These are phyloP conservation scores for Electrona antarctica DNA, from an alignment of 2,113 vertebrate genomes.

Conservation along the genomic window DNA sequence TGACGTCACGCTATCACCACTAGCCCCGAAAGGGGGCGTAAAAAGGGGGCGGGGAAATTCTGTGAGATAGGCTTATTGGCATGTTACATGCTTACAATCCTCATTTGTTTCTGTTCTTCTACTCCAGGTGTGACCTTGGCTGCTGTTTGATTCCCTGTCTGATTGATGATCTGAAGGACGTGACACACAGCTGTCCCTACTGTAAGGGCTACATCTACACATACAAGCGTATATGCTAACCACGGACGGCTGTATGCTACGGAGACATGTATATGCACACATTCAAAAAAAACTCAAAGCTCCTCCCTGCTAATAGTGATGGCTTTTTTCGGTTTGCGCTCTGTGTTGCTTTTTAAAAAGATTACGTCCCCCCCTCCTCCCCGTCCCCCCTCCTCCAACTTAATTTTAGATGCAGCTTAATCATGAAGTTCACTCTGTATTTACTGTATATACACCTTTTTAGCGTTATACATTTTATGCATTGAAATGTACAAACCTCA, in stretches of 20 bases:
- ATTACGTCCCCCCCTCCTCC: slow-evolving; percentile 1
- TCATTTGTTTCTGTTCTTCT: slow-evolving; percentile 8
- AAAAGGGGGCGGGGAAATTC: too few relatives aligned
- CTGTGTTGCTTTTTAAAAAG: slow-evolving; percentile 52
- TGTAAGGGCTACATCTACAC: slow-evolving; percentile 99
- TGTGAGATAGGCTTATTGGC: too few relatives aligned
- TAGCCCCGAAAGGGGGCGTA: too few relatives aligned
- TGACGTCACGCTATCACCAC: too few relatives aligned
- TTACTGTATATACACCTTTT: slow-evolving; percentile 58
- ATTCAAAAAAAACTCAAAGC: slow-evolving; percentile 39
- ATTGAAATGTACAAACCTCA: slow-evolving; percentile 49
- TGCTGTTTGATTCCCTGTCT: slow-evolving; percentile 98
- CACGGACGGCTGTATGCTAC: slow-evolving; percentile 52
- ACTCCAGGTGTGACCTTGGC: slow-evolving; percentile 91
- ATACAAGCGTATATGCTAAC: slow-evolving; percentile 97
- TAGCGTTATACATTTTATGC: slow-evolving; percentile 35
- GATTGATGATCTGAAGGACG: slow-evolving; percentile 98
- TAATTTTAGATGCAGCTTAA: slow-evolving; percentile 55
- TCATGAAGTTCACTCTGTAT: slow-evolving; percentile 50
- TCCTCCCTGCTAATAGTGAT: slow-evolving; percentile 58
- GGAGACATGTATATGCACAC: slow-evolving; percentile 57
- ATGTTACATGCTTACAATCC: background rate
- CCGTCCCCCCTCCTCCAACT: slow-evolving; percentile 8
- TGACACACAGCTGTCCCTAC: slow-evolving; percentile 96
- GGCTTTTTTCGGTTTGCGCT: slow-evolving; percentile 48